phyloP scores from a whole-genome alignment of 2,113 vertebrate species.

The Damaliscus lunatus region DNA sequence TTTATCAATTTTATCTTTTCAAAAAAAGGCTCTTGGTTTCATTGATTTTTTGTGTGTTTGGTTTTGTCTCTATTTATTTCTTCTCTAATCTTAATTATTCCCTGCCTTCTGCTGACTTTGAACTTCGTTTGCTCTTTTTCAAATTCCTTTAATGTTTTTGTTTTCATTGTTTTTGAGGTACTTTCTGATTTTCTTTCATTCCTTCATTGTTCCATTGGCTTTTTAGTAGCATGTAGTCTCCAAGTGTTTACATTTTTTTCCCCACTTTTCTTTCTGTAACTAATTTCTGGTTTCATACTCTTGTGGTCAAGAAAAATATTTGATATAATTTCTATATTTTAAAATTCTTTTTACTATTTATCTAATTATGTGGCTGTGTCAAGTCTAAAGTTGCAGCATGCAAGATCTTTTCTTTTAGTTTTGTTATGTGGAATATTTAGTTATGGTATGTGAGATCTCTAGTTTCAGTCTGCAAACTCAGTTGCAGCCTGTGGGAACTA shows the following conservation, averaged over 20 bases:
- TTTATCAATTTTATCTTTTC: neutral
- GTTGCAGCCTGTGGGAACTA: too few relatives aligned
- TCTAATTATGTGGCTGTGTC: neutral
- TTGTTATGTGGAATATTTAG: neutral
- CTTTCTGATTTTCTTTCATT: neutral
- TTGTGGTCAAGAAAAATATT: neutral
- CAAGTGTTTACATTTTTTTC: neutral
- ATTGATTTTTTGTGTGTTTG: neutral
- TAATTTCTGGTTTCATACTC: neutral
- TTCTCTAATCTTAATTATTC: neutral
- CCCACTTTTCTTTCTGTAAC: neutral
- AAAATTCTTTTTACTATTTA: neutral
- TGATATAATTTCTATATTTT: neutral
- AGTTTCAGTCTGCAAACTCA: too few relatives aligned
- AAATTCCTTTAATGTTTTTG: neutral
- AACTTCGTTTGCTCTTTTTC: neutral
- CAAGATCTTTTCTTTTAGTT: neutral
- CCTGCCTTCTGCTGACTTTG: neutral
- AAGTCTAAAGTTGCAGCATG: neutral
- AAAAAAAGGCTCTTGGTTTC: neutral
- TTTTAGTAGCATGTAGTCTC: neutral
- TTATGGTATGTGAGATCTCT: neutral
- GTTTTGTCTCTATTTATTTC: neutral
- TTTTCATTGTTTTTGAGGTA: neutral
- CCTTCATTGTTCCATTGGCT: neutral